These are phyloP conservation scores for Entomyzon cyanotis DNA, from an alignment of 2,113 vertebrate species.

Conservation along the genomic window DNA sequence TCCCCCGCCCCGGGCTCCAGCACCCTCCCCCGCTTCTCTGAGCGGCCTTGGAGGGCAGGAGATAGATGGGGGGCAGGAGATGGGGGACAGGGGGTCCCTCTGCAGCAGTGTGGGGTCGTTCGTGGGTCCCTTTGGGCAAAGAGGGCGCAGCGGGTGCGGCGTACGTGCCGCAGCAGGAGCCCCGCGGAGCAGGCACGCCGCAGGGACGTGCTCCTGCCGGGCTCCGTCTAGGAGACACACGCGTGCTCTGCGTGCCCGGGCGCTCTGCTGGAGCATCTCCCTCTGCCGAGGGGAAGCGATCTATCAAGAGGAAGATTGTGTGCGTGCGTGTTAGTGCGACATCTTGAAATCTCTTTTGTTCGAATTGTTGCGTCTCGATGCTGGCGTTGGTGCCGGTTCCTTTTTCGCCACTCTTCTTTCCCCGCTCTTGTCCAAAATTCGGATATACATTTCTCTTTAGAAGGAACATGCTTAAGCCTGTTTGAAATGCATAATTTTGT, in stretches of 20 bases:
- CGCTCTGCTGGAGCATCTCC: not conserved
- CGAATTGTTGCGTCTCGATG: not conserved
- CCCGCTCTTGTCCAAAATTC: not conserved
- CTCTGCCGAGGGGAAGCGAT: not conserved
- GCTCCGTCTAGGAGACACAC: not conserved
- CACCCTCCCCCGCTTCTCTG: not conserved
- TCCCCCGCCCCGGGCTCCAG: not conserved
- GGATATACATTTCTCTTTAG: not conserved
- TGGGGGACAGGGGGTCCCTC: not conserved
- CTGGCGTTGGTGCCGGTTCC: not conserved
- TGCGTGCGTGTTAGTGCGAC: not conserved
- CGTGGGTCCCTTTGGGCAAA: rapidly evolving
- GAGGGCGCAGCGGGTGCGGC: not conserved
- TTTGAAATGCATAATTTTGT: not conserved
- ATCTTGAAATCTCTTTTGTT: constrained; percentile 54
- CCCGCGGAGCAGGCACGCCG: not conserved
- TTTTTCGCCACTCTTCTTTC: not conserved
- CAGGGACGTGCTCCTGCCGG: not conserved
- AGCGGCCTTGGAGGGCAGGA: not conserved
- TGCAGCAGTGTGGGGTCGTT: not conserved
- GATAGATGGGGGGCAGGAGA: no score
- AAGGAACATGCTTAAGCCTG: not conserved
- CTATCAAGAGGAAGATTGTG: not conserved
- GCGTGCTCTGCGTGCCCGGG: not conserved
- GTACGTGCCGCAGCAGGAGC: not conserved